Evolutionary conservation across 2,113 vertebrate genomes (phyloP).

Genomic region (Microtus montanus): DNA sequence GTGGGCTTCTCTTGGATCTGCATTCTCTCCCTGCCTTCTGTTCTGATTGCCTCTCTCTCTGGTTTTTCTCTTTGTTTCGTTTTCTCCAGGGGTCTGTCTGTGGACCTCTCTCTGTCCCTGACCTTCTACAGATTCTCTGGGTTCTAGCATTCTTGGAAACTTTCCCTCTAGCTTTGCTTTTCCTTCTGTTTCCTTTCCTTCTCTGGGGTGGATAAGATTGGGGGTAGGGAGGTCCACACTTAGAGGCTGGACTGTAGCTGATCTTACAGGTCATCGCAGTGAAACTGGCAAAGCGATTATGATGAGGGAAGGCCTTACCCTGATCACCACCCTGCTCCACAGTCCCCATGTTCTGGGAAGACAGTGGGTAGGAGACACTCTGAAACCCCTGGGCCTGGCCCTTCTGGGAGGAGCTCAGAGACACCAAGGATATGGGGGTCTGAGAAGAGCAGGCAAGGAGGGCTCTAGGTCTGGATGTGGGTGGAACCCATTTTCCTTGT

Average conservation of each 20-base stretch:
- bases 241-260: not conserved
- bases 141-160: not conserved
- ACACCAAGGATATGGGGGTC: not conserved
- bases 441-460: not conserved
- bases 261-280: fast-evolving
- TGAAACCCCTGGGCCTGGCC: not conserved
- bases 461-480: not conserved
- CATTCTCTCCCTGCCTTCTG: slow-evolving; percentile 9
- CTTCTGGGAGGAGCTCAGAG: not conserved
- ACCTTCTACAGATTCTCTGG: not conserved
- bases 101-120: not conserved
- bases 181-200: not conserved
- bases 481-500: not conserved
- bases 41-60: not conserved
- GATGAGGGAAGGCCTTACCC: not conserved
- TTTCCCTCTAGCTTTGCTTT: not conserved
- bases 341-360: not conserved
- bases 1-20: not conserved
- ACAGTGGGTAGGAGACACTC: not conserved
- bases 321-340: not conserved
- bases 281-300: not conserved
- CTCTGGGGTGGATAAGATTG: not conserved
- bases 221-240: not conserved
- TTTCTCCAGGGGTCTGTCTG: not conserved
- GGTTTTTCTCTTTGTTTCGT: not conserved